Evolutionary conservation across 2,113 vertebrate species (phyloP).

Genomic region (Osmerus mordax): DNA sequence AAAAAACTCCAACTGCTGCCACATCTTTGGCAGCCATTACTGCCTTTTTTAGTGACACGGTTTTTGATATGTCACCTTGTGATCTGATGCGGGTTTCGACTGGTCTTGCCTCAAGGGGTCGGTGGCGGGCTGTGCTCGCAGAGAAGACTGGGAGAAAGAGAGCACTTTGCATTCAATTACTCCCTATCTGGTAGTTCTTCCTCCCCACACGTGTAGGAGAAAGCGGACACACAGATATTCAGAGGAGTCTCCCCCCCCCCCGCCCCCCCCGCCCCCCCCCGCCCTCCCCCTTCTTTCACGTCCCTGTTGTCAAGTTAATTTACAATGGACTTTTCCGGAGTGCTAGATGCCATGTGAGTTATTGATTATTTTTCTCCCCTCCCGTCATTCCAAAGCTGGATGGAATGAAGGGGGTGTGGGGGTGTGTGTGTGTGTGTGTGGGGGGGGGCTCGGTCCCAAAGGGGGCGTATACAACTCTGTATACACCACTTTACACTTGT

Average conservation of each 20-base stretch:
- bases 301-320: constrained; percentile 83
- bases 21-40: constrained; percentile 68
- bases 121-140: constrained; percentile 56
- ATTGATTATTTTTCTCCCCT: constrained; percentile 80
- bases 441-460: constrained; percentile 42
- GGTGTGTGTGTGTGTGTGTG: not conserved
- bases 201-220: constrained; percentile 42
- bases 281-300: constrained; percentile 72
- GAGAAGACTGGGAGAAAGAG: constrained; percentile 62
- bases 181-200: constrained; percentile 61
- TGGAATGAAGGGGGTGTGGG: constrained; percentile 51
- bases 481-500: constrained; percentile 74
- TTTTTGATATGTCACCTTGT: constrained; percentile 70
- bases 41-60: constrained; percentile 57
- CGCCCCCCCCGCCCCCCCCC: constrained; percentile 45
- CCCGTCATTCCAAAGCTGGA: constrained; percentile 61
- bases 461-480: constrained; percentile 62
- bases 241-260: constrained; percentile 38
- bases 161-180: constrained; percentile 69
- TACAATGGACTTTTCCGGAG: constrained; percentile 78
- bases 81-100: constrained; percentile 61
- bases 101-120: constrained; percentile 64
- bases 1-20: constrained; percentile 61
- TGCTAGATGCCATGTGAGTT: constrained; percentile 75
- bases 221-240: constrained; percentile 80